These are phyloP conservation scores for Ammodytes dubius DNA, from an alignment of 2,113 vertebrate species.

Conservation along the genomic window DNA sequence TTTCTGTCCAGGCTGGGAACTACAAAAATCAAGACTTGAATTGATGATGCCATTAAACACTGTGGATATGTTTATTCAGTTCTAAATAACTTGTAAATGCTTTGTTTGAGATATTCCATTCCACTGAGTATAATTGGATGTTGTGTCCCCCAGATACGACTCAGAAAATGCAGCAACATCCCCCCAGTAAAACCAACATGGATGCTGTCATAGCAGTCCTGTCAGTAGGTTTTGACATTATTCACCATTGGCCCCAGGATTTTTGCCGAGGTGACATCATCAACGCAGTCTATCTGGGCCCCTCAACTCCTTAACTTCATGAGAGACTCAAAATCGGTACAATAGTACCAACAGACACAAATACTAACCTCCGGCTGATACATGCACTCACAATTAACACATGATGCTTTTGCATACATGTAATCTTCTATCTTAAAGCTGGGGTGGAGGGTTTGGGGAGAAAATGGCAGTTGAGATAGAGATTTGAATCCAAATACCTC, in stretches of 20 bases:
- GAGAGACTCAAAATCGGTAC: background rate
- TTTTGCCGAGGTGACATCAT: constrained; percentile 24
- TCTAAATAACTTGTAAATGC: constrained; percentile 28
- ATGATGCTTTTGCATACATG: background rate
- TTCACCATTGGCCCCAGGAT: constrained; percentile 30
- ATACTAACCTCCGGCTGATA: background rate
- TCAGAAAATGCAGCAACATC: constrained; percentile 23
- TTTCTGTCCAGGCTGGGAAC: background rate
- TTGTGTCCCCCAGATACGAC: constrained; percentile 49
- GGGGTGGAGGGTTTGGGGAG: too few relatives aligned
- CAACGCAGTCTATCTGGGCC: background rate
- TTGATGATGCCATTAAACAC: constrained; percentile 12
- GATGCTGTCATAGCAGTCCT: constrained; percentile 17
- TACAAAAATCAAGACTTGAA: background rate
- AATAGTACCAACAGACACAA: background rate
- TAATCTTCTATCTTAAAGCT: too few relatives aligned
- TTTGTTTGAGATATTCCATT: constrained; percentile 29
- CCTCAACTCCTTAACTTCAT: background rate
- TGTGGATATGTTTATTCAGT: constrained; percentile 9
- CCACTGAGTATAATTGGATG: constrained; percentile 24
- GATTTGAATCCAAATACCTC: too few relatives aligned
- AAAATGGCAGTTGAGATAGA: too few relatives aligned
- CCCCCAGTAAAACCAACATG: constrained; percentile 5
- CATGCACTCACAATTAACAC: background rate
- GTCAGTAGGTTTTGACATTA: constrained; percentile 26